Evolutionary conservation across 2,113 vertebrate species (phyloP).

Genomic region (Anseranas semipalmata): DNA sequence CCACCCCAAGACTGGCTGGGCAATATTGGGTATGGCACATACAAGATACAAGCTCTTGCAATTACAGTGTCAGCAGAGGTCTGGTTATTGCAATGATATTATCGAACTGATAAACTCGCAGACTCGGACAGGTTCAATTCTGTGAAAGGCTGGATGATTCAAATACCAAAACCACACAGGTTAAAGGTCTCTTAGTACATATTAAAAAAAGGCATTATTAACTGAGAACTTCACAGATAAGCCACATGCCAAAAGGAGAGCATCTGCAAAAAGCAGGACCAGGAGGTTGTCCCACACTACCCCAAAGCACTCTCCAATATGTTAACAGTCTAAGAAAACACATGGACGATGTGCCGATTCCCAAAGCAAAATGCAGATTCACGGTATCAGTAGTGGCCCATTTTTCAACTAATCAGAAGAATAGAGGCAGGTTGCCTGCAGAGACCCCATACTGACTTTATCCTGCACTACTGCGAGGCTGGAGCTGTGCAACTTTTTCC

Average conservation of each 20-base stretch:
- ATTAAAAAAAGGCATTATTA: not conserved
- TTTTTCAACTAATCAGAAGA: not conserved
- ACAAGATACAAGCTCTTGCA: not conserved
- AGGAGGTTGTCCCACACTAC: not conserved
- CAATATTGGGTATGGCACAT: not conserved
- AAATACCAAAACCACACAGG: not conserved
- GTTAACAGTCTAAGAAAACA: not conserved
- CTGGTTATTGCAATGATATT: not conserved
- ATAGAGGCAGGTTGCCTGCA: not conserved
- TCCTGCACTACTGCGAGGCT: not conserved
- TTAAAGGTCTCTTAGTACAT: not conserved
- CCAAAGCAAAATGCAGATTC: not conserved
- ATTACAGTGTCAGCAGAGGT: not conserved
- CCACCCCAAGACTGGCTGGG: not conserved
- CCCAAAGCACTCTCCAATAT: not conserved
- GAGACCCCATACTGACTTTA: not conserved
- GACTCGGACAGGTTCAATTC: not conserved
- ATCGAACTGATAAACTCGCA: not conserved
- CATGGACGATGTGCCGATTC: not conserved
- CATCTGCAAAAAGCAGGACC: not conserved
- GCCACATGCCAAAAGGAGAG: not conserved
- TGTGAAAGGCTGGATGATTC: not conserved
- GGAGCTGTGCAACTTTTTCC: not conserved
- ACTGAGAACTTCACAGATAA: not conserved
- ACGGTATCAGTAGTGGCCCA: not conserved